Conservation (phyloP, 1,140 invertebrate species). For the Polypedilum pembai region DNA sequence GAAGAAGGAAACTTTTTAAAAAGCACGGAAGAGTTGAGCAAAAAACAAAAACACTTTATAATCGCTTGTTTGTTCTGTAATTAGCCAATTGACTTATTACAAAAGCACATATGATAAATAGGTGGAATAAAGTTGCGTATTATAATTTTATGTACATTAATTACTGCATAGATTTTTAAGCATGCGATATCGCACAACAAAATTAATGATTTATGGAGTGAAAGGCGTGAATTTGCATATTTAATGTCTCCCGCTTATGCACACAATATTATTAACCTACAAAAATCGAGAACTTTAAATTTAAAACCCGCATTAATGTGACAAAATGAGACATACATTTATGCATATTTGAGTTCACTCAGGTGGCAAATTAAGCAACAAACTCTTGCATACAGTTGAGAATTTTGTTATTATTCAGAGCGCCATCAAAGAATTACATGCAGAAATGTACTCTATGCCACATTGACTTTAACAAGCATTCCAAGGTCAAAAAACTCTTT, state of each 20-base stretch:
- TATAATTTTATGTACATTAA: background rate
- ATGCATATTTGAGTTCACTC: background rate
- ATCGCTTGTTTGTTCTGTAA: background rate
- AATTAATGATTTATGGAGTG: slow-evolving; percentile 14
- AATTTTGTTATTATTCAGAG: slow-evolving; percentile 13
- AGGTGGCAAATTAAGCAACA: slow-evolving; percentile 4
- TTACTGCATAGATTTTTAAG: slow-evolving; percentile 13
- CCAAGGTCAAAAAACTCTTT: slow-evolving; percentile 1
- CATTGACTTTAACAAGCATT: background rate
- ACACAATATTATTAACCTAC: background rate
- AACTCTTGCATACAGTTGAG: background rate
- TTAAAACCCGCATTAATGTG: background rate
- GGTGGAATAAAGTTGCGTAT: background rate
- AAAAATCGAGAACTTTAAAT: slow-evolving; percentile 1
- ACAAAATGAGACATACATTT: background rate
- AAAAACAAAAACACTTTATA: background rate
- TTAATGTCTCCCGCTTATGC: background rate
- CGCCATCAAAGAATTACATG: slow-evolving; percentile 9
- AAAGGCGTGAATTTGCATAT: slow-evolving; percentile 17
- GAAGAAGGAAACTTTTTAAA: background rate
- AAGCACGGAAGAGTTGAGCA: background rate
- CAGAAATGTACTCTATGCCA: background rate
- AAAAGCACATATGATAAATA: background rate
- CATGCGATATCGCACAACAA: background rate
- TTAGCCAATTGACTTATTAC: too few species aligned